phyloP scores from a whole-genome alignment of 2,797 vertebrate species.

The Cossypha dichroa region DNA sequence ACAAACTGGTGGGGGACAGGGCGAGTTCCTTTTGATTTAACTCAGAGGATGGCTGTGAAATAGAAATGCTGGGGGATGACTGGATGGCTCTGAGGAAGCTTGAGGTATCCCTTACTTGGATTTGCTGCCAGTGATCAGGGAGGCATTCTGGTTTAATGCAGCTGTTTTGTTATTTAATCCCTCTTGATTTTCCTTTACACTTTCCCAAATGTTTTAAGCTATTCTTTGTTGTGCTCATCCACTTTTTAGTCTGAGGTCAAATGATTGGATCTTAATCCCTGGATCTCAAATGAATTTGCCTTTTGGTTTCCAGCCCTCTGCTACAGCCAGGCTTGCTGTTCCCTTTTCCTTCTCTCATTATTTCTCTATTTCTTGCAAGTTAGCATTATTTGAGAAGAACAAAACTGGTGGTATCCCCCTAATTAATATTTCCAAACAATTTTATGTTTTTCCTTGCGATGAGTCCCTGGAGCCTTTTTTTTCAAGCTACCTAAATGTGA shows the following conservation, averaged over 20 bases:
- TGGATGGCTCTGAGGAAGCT: neutral
- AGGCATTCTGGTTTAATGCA: conserved; percentile 8
- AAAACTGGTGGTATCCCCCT: neutral
- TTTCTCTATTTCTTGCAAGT: neutral
- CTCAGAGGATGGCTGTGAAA: neutral
- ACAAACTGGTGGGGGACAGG: neutral
- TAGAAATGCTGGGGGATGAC: neutral
- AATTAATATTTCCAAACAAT: neutral
- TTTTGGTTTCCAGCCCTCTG: neutral
- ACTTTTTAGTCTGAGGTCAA: conserved; percentile 33
- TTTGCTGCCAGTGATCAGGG: neutral
- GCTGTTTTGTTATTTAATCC: conserved; percentile 47
- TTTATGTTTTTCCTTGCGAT: neutral
- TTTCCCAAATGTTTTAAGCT: conserved; percentile 56
- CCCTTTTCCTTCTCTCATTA: neutral
- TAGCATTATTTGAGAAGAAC: neutral
- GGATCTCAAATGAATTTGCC: conserved; percentile 13
- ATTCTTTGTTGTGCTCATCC: conserved; percentile 29
- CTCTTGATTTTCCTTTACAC: conserved; percentile 27
- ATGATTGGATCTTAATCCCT: conserved; percentile 31
- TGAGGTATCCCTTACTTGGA: neutral
- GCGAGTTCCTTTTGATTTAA: neutral
- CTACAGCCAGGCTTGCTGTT: neutral
- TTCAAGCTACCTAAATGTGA: neutral
- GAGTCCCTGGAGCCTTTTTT: neutral